Evolutionary conservation across 2,888 invertebrate genomes (phyloP), one percentile per base, ranked within the genome.

Genomic region (Cactoblastis cactorum): DNA sequence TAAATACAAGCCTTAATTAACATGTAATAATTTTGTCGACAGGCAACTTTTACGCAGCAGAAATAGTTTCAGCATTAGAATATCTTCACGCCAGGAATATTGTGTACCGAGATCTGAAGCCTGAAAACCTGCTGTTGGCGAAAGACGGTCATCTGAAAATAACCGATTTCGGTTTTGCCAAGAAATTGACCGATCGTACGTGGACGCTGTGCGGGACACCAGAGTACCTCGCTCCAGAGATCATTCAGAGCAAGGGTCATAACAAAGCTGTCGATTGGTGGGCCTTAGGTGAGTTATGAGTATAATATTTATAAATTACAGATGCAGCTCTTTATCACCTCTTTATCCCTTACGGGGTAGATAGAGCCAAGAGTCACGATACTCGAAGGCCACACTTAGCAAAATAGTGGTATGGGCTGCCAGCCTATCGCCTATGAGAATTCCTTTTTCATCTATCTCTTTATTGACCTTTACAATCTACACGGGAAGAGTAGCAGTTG

Each of bases 251-350:
- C 67, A 98, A 98, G 90, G 99, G 99, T 33, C 98, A 99, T 87
- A 98, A 98, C 77, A 97, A 96, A 78, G 98, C 98, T 5, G 98
- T 99, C 0, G 99, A 99, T 78, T 99, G 98, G 98, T 99, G 98
- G 98, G 98, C 98, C 15, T 91, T 99, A 71, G 98, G 95, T 95
- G 80, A 82, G 90, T 67, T n/a, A n/a, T n/a, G n/a, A n/a, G n/a
- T n/a, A n/a, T n/a, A n/a, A n/a, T n/a, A n/a, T n/a, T n/a, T n/a
- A n/a, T n/a, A n/a, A n/a, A n/a, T n/a, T n/a, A n/a, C n/a, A n/a
- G n/a, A n/a, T n/a, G n/a, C n/a, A n/a, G n/a, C n/a, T n/a, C n/a
- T n/a, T n/a, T n/a, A n/a, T n/a, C n/a, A n/a, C n/a, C n/a, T n/a
- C n/a, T n/a, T n/a, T n/a, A n/a, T n/a, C n/a, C n/a, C n/a, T n/a